Base-by-base conservation (phyloP, 92 coral and sea anemone genomes). In the Porites evermanni region DNA sequence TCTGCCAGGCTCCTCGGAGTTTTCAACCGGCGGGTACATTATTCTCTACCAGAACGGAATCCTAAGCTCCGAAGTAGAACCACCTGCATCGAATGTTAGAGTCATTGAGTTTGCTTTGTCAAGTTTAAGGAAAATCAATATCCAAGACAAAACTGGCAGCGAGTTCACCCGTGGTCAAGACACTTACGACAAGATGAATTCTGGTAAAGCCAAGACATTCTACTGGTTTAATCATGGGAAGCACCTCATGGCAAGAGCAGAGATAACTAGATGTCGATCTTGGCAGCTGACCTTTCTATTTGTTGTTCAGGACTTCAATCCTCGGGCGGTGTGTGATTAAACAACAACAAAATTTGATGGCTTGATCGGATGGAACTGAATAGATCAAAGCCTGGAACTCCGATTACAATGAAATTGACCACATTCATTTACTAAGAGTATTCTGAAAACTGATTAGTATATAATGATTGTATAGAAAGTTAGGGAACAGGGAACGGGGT, bases 91-190 rank as follows among this genome's bases (percentile, higher is more conserved):
- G 4, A 6, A 64, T 63, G 14, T 26, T 17, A 65, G 56, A 5
- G 71, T 79, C 0, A 64, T 79, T 44, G 73, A 79, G 73, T 79
- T 79, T 44, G 73, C 83, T 6, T 65, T 79, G 17, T 79, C 83
- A 8, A 1, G 66, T 32, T 7, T n/a, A 32, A 6, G 1, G 19
- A 65, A 79, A 79, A 65, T 79, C 17, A 83, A 83, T 19, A 19
- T 83, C 26, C 61, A 60, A 23, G 80, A 83, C 63, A 71, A 79
- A 67, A 79, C 64, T 1, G 0, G 20, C 13, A 19, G 1, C 4
- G 64, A 83, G 21, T 71, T 70, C 7, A 53, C 80, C 53, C 16
- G 7, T 7, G 87, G 87, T 4, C 64, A 51, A 23, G 87, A 83
- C 29, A 61, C 87, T 3, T 73, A 73, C 72, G 10, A 56, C 20